phyloP scores from a whole-genome alignment of 2,113 vertebrate species.

The Orientallactaga bullata region DNA sequence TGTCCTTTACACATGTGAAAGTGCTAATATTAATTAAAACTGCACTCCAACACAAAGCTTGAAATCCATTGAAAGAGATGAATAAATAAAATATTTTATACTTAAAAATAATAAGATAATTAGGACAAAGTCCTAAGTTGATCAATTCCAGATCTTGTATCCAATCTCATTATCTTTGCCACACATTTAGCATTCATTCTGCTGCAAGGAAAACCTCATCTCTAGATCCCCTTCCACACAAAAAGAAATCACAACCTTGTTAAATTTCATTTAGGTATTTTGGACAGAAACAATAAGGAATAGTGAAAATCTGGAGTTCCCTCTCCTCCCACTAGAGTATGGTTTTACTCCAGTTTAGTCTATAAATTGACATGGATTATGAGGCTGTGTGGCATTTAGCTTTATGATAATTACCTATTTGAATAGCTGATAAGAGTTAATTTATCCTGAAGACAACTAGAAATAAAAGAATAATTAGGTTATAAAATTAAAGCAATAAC shows the following conservation, averaged over 20 bases:
- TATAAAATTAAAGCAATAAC: slow-evolving; percentile 88
- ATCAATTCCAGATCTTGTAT: slow-evolving; percentile 6
- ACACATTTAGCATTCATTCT: slow-evolving; percentile 44
- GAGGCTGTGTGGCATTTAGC: slow-evolving; percentile 69
- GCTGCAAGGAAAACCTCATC: slow-evolving; percentile 2
- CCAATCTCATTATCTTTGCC: slow-evolving; percentile 40
- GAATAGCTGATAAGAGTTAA: slow-evolving; percentile 84
- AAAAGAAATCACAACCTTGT: slow-evolving; percentile 70
- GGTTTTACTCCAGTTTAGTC: slow-evolving; percentile 49
- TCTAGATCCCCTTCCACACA: slow-evolving; percentile 34
- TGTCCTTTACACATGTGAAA: too few species aligned
- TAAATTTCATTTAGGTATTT: slow-evolving; percentile 67
- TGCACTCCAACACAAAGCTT: too few species aligned
- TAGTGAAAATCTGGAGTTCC: slow-evolving; percentile 69
- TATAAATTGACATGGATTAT: slow-evolving; percentile 74
- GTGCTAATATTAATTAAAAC: too few species aligned
- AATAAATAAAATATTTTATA: too few species aligned
- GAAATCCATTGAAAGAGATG: too few species aligned
- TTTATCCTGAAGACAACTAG: slow-evolving; percentile 85
- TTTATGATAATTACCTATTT: slow-evolving; percentile 82
- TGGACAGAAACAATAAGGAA: slow-evolving; percentile 47
- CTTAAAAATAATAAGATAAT: too few species aligned
- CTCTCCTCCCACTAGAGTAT: slow-evolving; percentile 64
- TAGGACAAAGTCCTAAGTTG: background rate
- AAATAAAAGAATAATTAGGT: slow-evolving; percentile 88